These are phyloP conservation scores for Pheosia gnoma DNA, from an alignment of 2,888 invertebrate species.

Conservation along the genomic window DNA sequence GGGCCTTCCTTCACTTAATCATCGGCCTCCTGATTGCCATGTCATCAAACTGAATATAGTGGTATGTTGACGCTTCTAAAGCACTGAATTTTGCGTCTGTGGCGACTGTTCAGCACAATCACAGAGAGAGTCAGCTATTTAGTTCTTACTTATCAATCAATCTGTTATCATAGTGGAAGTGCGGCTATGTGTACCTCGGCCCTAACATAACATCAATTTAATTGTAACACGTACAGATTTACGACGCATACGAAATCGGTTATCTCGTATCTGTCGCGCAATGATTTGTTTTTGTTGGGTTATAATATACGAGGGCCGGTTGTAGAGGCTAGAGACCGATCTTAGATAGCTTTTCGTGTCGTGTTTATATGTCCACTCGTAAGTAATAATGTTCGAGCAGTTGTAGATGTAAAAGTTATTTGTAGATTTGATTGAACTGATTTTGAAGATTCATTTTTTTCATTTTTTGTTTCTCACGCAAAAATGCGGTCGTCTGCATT, in stretches of 20 bases:
- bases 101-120: too few species aligned
- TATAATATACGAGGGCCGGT: conserved; percentile 52
- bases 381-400: conserved; percentile 1
- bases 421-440: background rate
- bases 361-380: conserved; percentile 4
- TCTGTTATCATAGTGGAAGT: background rate
- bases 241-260: conserved; percentile 64
- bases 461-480: too few species aligned
- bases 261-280: conserved; percentile 64
- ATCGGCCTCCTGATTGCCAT: too few species aligned
- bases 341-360: conserved; percentile 6
- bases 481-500: too few species aligned
- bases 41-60: too few species aligned
- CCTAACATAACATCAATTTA: conserved; percentile 54
- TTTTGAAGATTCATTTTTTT: too few species aligned
- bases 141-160: background rate
- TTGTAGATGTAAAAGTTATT: too few species aligned
- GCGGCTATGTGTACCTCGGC: conserved; percentile 24
- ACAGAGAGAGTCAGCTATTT: too few species aligned
- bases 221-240: conserved; percentile 68
- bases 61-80: too few species aligned
- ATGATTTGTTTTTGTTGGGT: conserved; percentile 65
- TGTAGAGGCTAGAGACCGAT: conserved; percentile 8
- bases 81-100: too few species aligned
- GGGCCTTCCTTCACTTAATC: too few species aligned